Base-by-base conservation (phyloP, 2,113 vertebrate species). In the Sinocyclocheilus rhinocerous region DNA sequence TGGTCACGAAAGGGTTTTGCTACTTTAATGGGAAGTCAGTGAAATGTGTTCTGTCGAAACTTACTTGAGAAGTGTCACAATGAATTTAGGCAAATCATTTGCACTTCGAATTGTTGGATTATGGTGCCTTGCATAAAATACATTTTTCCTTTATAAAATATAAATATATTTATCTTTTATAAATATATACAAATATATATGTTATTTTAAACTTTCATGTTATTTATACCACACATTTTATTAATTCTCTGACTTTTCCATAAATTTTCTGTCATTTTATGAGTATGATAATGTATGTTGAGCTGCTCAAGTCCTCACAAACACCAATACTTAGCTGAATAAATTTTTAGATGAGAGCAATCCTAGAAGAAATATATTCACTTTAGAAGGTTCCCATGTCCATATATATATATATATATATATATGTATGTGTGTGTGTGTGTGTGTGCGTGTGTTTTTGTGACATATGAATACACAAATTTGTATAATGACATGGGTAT, bases 1-100 rank as follows among this genome's bases (percentile, higher is more conserved):
- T 73, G 67, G 67, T 84, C 82, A 75, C 33, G 50, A 72, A 55
- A 84, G 29, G 33, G 67, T 73, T 57, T 57, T 84, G 33, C 69
- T 57, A 36, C 75, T 84, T 84, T 16, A 59, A 75, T 84, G 69
- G 50, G 82, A 84, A 84, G 82, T 73, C 69, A 15, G 67, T 57
- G 33, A 84, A 73, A 84, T 82, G 45, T 13, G 33, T 26, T 59
- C 33, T 57, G 82, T 84, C 36, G 69, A 57, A 59, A 75, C 48
- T 59, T 73, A 84, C 61, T 70, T 33, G 16, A 69, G 63, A 70
- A 52, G 39, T 67, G 65, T 83, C 81, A 70, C 39, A 83, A 70
- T 82, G 18, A 29, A 70, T 83, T 70, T 7, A 20, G 57, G 15
- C 42, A 69, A 45, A 50, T 52, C 50, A 39, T 70, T 36, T 70